Conservation (phyloP, 2,888 invertebrate species). For the Leptinotarsa peninsularis region DNA sequence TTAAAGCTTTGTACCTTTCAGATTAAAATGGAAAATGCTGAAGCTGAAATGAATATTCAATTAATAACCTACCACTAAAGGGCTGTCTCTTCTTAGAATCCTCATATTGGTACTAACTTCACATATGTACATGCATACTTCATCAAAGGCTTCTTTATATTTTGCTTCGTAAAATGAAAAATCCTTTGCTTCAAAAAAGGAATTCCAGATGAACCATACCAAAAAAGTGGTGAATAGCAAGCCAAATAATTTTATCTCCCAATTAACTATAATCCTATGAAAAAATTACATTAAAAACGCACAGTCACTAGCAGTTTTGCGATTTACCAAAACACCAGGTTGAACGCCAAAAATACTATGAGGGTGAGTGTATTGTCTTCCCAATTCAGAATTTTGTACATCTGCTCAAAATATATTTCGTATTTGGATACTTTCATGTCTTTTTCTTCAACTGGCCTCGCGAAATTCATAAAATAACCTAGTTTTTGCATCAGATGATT, state of each 20-base stretch:
- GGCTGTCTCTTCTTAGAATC: conserved; percentile 61
- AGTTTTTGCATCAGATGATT: neutral
- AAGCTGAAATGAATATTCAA: neutral
- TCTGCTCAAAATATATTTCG: conserved; percentile 57
- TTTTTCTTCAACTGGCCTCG: conserved; percentile 36
- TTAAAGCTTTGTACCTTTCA: no score
- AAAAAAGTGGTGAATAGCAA: conserved; percentile 62
- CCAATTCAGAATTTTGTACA: conserved; percentile 62
- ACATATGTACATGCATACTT: conserved; percentile 46
- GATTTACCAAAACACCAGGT: conserved; percentile 65
- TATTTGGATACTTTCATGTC: conserved; percentile 51
- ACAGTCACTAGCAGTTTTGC: neutral
- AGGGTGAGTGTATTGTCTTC: conserved; percentile 62
- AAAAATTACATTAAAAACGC: conserved; percentile 40
- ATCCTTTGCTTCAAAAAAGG: conserved; percentile 50
- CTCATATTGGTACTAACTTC: conserved; percentile 53
- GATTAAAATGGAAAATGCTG: no score
- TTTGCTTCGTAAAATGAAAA: conserved; percentile 46
- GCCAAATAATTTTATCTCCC: conserved; percentile 64
- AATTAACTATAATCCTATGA: conserved; percentile 61
- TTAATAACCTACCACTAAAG: conserved; percentile 58
- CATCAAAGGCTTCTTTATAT: conserved; percentile 51
- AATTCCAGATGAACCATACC: conserved; percentile 59
- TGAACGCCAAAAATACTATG: conserved; percentile 59
- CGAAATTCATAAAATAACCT: conserved; percentile 26